Evolutionary conservation across 1,140 invertebrate genomes (phyloP).

Genomic region (Caligus rogercresseyi): DNA sequence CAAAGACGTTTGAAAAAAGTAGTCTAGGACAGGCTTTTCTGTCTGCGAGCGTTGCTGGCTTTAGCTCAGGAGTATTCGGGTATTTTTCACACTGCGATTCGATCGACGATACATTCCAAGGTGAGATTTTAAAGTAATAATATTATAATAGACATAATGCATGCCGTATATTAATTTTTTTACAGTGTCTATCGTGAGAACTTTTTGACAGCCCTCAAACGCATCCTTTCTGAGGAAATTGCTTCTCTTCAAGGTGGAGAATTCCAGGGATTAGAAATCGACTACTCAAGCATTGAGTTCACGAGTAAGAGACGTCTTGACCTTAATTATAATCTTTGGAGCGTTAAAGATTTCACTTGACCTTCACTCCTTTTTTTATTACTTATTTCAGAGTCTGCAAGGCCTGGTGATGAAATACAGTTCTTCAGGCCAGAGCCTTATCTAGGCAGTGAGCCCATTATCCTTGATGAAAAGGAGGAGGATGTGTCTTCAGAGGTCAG

Average conservation of each 20-base stretch:
- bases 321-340: not conserved
- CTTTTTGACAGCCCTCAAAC: not conserved
- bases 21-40: constrained; percentile 10
- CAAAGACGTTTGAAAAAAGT: constrained; percentile 15
- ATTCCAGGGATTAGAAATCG: constrained; percentile 10
- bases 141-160: not conserved
- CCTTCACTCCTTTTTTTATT: not conserved
- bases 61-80: constrained; percentile 15
- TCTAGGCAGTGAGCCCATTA: not conserved
- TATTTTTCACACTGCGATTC: constrained; percentile 16
- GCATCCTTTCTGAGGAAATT: constrained; percentile 10
- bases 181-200: not conserved
- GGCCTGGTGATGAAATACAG: not conserved
- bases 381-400: not conserved
- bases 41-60: constrained; percentile 12
- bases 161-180: not conserved
- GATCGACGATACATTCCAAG: constrained; percentile 12
- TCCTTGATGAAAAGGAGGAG: not conserved
- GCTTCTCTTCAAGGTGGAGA: constrained; percentile 5
- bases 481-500: not conserved
- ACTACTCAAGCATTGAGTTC: constrained; percentile 14
- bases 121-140: constrained; percentile 14
- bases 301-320: not conserved
- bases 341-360: not conserved
- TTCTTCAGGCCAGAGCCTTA: not conserved